Evolutionary conservation across 2,888 invertebrate genomes (phyloP).

Genomic region (Ormyrus labotus): DNA sequence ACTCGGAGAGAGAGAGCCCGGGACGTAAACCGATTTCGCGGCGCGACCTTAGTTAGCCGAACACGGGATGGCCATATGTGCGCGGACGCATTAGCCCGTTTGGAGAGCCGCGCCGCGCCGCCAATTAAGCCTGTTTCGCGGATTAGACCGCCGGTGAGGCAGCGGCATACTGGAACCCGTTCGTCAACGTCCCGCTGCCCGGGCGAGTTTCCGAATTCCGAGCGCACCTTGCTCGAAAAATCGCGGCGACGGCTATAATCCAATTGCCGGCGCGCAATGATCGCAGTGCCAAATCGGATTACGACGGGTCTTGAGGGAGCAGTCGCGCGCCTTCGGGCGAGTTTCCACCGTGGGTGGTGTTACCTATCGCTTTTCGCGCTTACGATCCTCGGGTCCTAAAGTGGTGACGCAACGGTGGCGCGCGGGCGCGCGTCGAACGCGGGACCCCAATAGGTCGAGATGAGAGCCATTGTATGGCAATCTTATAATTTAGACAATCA

Average conservation of each 20-base stretch:
- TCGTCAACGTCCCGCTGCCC: neutral
- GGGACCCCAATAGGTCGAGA: conserved; percentile 76
- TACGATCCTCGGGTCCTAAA: conserved; percentile 72
- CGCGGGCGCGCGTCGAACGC: conserved; percentile 63
- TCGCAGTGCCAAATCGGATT: conserved; percentile 31
- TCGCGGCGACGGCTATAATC: conserved; percentile 28
- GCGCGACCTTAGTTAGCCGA: conserved; percentile 69
- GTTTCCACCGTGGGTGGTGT: conserved; percentile 50
- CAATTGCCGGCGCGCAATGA: conserved; percentile 29
- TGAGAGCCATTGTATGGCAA: conserved; percentile 77
- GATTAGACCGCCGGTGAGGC: conserved; percentile 57
- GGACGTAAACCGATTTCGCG: conserved; percentile 72
- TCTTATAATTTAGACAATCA: conserved; percentile 77
- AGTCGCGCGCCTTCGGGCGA: conserved; percentile 24
- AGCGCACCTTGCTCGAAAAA: conserved; percentile 25
- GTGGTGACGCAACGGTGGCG: conserved; percentile 72
- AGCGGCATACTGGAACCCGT: neutral
- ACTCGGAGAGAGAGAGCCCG: conserved; percentile 20
- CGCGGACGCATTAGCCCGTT: conserved; percentile 68
- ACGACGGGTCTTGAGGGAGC: neutral
- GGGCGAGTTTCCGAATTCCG: conserved; percentile 11
- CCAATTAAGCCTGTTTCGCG: conserved; percentile 73
- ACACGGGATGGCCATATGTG: conserved; percentile 71
- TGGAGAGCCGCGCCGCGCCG: conserved; percentile 59
- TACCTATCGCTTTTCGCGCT: conserved; percentile 66